A percentile compares a stretch with the other conserved stretches of the same genome.
Conservation (phyloP, 2,888 invertebrate genomes). For the Oligia latruncula region DNA sequence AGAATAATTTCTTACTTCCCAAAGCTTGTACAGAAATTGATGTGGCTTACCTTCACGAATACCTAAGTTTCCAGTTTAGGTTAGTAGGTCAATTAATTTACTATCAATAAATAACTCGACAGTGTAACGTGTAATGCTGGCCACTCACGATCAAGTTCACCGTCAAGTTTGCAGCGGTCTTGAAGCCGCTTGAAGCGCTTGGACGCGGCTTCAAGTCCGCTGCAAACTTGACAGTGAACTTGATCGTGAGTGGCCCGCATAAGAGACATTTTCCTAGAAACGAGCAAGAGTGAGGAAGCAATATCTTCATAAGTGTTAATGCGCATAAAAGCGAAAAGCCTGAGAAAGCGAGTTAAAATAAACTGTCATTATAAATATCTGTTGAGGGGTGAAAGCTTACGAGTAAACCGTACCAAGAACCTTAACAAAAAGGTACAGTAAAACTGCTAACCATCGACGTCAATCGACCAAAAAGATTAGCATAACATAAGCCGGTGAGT, state of each 20-base stretch:
- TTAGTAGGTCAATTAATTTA: not conserved
- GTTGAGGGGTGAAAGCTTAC: not conserved
- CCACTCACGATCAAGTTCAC: too few species aligned
- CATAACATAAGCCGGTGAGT: slow-evolving; percentile 8
- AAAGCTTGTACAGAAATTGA: not conserved
- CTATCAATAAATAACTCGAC: not conserved
- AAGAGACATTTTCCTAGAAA: not conserved
- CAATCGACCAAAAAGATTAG: slow-evolving; percentile 12
- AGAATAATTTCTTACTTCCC: not conserved
- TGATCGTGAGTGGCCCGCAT: too few species aligned
- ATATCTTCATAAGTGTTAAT: not conserved
- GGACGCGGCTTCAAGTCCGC: too few species aligned
- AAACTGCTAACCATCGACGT: not conserved
- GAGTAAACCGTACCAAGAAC: not conserved
- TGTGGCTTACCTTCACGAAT: not conserved
- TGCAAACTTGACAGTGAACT: too few species aligned
- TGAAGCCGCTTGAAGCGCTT: too few species aligned
- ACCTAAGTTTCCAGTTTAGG: not conserved
- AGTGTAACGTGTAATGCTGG: not conserved
- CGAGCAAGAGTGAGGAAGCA: not conserved
- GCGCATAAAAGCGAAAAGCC: not conserved
- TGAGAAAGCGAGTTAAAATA: not conserved
- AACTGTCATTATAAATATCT: not conserved
- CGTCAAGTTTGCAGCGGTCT: too few species aligned
- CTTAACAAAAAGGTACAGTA: not conserved